Evolutionary conservation across 2,113 vertebrate genomes (phyloP).

Genomic region (Dromiciops gliroides): DNA sequence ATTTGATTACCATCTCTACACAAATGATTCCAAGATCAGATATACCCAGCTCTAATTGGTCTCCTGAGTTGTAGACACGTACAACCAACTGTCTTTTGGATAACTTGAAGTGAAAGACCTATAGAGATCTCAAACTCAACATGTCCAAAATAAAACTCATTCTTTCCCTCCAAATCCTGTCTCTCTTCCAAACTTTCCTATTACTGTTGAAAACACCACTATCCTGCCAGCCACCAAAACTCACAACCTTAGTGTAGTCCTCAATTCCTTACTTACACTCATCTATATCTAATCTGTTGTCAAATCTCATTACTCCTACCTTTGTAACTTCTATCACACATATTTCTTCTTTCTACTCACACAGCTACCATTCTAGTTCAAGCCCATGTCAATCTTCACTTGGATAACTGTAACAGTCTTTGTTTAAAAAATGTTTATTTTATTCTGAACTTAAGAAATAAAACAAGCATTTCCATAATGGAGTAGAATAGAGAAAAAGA

Average conservation of each 20-base stretch:
- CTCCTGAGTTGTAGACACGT: not conserved
- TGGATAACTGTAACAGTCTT: not conserved
- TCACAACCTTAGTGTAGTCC: not conserved
- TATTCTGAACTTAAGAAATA: not conserved
- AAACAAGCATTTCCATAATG: not conserved
- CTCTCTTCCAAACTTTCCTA: not conserved
- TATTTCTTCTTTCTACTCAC: not conserved
- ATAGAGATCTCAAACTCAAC: not conserved
- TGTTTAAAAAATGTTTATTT: too few species aligned
- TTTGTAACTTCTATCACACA: not conserved
- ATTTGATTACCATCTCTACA: not conserved
- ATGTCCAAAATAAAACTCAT: not conserved
- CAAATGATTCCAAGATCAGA: not conserved
- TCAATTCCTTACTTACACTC: not conserved
- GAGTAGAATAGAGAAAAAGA: not conserved
- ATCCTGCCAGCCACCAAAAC: not conserved
- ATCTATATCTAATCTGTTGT: not conserved
- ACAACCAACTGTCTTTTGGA: not conserved
- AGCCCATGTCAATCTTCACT: not conserved
- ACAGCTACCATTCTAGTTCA: not conserved
- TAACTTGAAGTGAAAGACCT: not conserved
- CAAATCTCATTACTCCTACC: not conserved
- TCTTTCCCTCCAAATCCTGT: not conserved
- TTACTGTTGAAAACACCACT: not conserved
- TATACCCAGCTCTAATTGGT: not conserved